Conservation (phyloP, 92 coral and sea anemone species). For the Porites evermanni region DNA sequence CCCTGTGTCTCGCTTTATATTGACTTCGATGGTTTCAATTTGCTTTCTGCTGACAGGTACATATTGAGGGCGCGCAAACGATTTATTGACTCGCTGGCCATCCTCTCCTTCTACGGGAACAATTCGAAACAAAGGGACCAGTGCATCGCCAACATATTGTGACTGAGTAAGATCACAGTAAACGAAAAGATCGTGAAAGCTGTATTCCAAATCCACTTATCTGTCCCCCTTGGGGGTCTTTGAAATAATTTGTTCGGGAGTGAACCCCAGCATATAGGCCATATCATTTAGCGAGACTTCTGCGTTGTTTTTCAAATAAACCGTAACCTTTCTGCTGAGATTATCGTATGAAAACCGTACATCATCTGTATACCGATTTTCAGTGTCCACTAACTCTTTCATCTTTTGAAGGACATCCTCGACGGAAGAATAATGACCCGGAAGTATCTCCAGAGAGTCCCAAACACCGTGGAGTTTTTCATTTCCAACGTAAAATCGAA, state of each 20-base stretch:
- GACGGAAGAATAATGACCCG: too few relatives aligned
- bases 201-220: too few relatives aligned
- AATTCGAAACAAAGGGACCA: conserved; percentile 51
- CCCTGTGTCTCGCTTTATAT: conserved; percentile 75
- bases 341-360: too few relatives aligned
- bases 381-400: background rate
- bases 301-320: too few relatives aligned
- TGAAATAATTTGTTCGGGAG: too few relatives aligned
- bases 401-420: too few relatives aligned
- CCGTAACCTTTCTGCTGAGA: too few relatives aligned
- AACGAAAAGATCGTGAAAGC: too few relatives aligned
- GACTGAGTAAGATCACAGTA: conserved; percentile 55
- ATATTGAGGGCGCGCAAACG: conserved; percentile 7
- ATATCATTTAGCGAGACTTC: too few relatives aligned
- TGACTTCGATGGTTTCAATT: conserved; percentile 59
- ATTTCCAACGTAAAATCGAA: too few relatives aligned
- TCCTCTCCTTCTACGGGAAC: conserved; percentile 61
- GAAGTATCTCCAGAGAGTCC: background rate
- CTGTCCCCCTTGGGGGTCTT: background rate
- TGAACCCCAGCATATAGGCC: too few relatives aligned
- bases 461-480: background rate
- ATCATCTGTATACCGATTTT: background rate
- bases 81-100: too few relatives aligned
- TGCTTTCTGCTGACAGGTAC: conserved; percentile 60
- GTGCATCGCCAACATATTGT: conserved; percentile 63